These are phyloP conservation scores for Phymanthus crucifer DNA, from an alignment of 92 coral and sea anemone genomes.

Conservation along the genomic window DNA sequence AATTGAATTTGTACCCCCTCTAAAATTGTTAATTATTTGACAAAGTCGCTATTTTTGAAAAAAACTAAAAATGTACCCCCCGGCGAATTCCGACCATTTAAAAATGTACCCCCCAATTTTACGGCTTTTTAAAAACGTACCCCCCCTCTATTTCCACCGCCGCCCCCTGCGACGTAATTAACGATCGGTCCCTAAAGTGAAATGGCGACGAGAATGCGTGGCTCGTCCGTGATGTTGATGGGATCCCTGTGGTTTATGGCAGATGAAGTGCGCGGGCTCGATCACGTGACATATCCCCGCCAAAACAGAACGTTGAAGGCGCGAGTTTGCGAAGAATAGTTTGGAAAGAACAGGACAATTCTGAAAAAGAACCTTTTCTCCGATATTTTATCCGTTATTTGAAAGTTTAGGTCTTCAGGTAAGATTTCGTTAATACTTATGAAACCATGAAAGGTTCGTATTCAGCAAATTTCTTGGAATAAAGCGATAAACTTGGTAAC, in stretches of 20 bases:
- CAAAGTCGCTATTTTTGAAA: no score
- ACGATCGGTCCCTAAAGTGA: no score
- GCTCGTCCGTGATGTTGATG: background rate
- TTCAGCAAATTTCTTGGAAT: background rate
- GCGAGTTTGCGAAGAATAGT: conserved; percentile 44
- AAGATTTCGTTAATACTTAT: background rate
- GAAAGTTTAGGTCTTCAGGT: background rate
- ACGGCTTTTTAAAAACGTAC: no score
- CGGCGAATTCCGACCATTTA: no score
- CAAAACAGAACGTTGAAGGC: conserved; percentile 47
- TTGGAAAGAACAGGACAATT: background rate
- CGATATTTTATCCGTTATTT: background rate
- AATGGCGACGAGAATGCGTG: no score
- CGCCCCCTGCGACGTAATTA: no score
- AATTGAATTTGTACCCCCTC: no score
- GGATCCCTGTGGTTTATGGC: conserved; percentile 9
- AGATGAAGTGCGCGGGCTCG: conserved; percentile 32
- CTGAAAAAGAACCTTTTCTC: background rate
- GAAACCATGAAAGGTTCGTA: background rate
- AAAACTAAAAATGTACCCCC: no score
- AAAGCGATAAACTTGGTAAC: background rate
- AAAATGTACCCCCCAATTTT: no score
- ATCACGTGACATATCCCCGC: conserved; percentile 48
- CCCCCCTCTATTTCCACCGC: no score
- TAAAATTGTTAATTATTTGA: no score